Evolutionary conservation across 2,113 vertebrate genomes (phyloP), one percentile per base, ranked within the genome.

Genomic region (Ciconia maguari): DNA sequence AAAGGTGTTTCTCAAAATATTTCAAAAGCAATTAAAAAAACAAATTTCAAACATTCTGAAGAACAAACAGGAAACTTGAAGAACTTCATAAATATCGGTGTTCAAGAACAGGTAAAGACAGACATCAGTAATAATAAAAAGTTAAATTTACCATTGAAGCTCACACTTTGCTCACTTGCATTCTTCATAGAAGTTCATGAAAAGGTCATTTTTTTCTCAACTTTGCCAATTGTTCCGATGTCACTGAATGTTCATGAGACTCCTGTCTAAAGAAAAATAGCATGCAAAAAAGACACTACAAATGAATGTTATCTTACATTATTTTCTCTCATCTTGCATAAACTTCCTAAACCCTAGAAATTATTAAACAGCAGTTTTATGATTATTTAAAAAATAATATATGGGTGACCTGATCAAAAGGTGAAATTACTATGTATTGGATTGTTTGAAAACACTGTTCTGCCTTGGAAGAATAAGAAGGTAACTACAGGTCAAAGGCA

Each of bases 91-190:
- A 71, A 66, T 26, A 57, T 0, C 32, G 27, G 16, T 24, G 19
- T 32, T 94, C 48, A 75, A 72, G 14, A 58, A 48, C 11, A 38
- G 7, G 14, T 46, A 38, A 34, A 88, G 16, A 12, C 83, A 14
- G 20, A 27, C 21, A 69, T 13, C 13, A 72, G 10, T 36, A 87
- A 62, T 13, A 87, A 52, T 2, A 69, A 90, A 49, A 76, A 36
- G 30, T 42, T 68, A n/a, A 79, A 95, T 78, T 89, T 96, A 96
- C 93, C 91, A 89, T 62, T 88, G 80, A 97, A 92, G 52, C 36
- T 93, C 55, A 94, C 48, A 74, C 38, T 65, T 62, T 11, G 13
- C 14, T 78, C 15, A 76, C 46, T 64, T 64, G 55, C 48, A 65
- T 79, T 75, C 57, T 74, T 82, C 24, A 61, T 0, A 93, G 49